Base-by-base conservation (phyloP, 2,797 vertebrate genomes). In the Paedocypris micromegethes region DNA sequence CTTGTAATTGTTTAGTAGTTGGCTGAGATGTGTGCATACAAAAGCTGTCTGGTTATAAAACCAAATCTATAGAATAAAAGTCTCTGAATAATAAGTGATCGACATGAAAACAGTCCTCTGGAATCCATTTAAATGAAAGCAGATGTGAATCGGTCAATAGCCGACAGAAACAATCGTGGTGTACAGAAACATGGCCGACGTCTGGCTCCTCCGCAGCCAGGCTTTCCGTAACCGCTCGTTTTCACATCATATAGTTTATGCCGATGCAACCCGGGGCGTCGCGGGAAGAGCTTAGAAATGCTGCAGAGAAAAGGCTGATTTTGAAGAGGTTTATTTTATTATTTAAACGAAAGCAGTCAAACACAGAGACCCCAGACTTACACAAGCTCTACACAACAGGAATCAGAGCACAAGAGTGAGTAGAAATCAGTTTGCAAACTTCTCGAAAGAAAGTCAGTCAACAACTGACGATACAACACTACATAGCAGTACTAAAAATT, bases 331-430 rank as follows among this genome's bases (percentile, higher is more conserved):
- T 52, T 37, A 2, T 45, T 5, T 66, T 70, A 73, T 74, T 68
- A 64, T 75, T 81, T 74, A 75, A 77, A 68, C 64, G 45, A 66
- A 73, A 78, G 74, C 64, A 52, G 68, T 71, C 53, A 66, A 74
- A 78, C 75, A 76, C 71, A 73, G 76, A 66, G 8, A 65, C 70
- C 70, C 61, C 66, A 39, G 68, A 72, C 68, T 70, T 77, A 76
- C 72, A 76, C 5, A 76, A 77, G 65, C 65, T 77, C 62, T 74
- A 75, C 62, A 69, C 68, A 55, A 70, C 64, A 61, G 47, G 54
- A 51, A 58, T 75, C 47, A 46, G 58, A 49, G 46, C 62, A 2
- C 38, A 60, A 64, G 60, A 6, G n/a, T 47, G 8, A 64, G 47
- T 68, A 47, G 52, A 61, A 61, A 68, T 63, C 66, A 52, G 61